Percentiles rank a stretch among this genome's conserved stretches.
phyloP scores from a whole-genome alignment of 2,113 vertebrate species.

The Montifringilla adamsi region DNA sequence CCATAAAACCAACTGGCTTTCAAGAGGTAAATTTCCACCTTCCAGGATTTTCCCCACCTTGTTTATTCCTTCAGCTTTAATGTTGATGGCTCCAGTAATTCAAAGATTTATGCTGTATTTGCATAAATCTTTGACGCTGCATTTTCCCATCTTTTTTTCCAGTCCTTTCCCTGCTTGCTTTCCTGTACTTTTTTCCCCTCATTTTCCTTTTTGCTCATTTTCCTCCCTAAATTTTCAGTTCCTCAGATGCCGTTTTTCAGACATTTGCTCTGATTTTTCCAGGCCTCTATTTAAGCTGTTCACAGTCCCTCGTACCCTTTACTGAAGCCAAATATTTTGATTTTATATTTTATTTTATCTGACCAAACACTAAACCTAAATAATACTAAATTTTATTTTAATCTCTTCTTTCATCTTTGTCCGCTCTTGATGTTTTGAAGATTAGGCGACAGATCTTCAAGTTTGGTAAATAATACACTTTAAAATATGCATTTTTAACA shows the following conservation, averaged over 20 bases:
- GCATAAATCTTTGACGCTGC: neutral
- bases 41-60: neutral
- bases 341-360: neutral
- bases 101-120: neutral
- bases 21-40: neutral
- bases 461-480: neutral
- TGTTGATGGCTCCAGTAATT: neutral
- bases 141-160: neutral
- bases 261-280: neutral
- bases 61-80: neutral
- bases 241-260: neutral
- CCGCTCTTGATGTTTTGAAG: neutral
- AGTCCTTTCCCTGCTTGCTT: neutral
- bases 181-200: neutral
- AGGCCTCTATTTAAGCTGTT: neutral
- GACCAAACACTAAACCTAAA: neutral
- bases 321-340: neutral
- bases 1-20: neutral
- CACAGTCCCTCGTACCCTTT: neutral
- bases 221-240: neutral
- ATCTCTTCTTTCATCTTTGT: neutral
- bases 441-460: neutral
- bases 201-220: neutral
- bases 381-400: neutral
- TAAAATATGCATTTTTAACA: neutral